These are phyloP conservation scores for Proterorhinus semilunaris DNA, from an alignment of 2,113 vertebrate species.

Conservation along the genomic window DNA sequence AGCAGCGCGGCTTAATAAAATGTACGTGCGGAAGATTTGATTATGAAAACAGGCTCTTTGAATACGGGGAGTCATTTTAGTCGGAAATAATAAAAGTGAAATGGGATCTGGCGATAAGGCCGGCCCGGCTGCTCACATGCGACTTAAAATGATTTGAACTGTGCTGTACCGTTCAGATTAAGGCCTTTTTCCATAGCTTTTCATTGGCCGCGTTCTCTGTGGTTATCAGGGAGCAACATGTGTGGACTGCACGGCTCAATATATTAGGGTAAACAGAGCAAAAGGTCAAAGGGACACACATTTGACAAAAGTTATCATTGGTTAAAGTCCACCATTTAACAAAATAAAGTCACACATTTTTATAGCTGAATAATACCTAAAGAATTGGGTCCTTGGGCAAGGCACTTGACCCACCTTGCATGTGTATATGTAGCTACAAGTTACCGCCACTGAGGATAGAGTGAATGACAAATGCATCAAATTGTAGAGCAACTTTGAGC, in stretches of 20 bases:
- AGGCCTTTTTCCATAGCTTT: background rate
- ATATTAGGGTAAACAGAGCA: background rate
- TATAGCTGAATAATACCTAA: too few relatives aligned
- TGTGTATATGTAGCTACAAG: too few relatives aligned
- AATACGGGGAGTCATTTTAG: constrained; percentile 20
- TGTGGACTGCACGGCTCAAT: too few relatives aligned
- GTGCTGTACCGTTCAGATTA: background rate
- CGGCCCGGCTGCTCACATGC: background rate
- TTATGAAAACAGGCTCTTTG: constrained; percentile 44
- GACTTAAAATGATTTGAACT: background rate
- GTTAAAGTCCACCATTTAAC: too few relatives aligned
- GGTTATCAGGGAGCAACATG: background rate
- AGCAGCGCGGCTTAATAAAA: constrained; percentile 29
- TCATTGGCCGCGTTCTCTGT: background rate
- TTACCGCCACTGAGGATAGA: too few relatives aligned
- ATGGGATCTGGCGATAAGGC: background rate
- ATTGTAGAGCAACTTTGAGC: too few relatives aligned
- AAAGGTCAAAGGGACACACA: too few relatives aligned
- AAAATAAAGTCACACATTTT: too few relatives aligned
- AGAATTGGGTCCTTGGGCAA: too few relatives aligned
- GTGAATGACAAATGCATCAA: too few relatives aligned
- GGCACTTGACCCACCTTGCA: too few relatives aligned
- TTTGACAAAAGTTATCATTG: too few relatives aligned
- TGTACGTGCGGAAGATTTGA: constrained; percentile 4
- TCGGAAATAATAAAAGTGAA: constrained; percentile 18